Percentiles rank a stretch among this genome's conserved stretches.
Evolutionary conservation across 1,140 invertebrate genomes (phyloP).

Genomic region (Proales similis): DNA sequence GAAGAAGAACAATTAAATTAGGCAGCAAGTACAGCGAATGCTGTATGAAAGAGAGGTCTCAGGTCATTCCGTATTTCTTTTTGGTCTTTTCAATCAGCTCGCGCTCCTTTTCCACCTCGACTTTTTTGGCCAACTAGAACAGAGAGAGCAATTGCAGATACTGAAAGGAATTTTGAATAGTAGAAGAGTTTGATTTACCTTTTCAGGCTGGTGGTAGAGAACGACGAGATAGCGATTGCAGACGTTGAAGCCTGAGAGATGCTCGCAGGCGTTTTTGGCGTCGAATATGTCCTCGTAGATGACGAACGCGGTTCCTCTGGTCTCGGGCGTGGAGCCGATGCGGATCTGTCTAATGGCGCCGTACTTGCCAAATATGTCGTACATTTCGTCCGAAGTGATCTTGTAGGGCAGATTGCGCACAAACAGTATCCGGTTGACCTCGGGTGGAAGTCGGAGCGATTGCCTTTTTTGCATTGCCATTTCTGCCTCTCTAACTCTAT

Average conservation of each 20-base stretch:
- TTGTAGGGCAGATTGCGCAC: constrained; percentile 96
- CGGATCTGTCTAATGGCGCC: constrained; percentile 95
- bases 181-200: no score
- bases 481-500: no score
- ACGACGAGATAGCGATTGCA: constrained; percentile 97
- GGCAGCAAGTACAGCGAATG: no score
- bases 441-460: constrained; percentile 88
- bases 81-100: constrained; percentile 34
- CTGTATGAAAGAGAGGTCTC: no score
- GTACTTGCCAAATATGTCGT: constrained; percentile 99
- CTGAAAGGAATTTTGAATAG: no score
- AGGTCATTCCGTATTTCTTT: constrained; percentile 33
- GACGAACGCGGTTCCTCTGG: constrained; percentile 94
- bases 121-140: constrained; percentile 6
- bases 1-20: no score
- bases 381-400: constrained; percentile 99
- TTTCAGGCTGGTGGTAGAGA: constrained; percentile 75
- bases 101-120: constrained; percentile 36
- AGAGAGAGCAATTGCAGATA: background rate
- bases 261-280: constrained; percentile 98
- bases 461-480: constrained; percentile 37
- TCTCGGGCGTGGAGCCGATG: constrained; percentile 85
- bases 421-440: constrained; percentile 95
- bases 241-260: constrained; percentile 96
- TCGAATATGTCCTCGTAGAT: constrained; percentile 99